phyloP scores from a whole-genome alignment of 2,113 vertebrate genomes.

The Theristicus caerulescens region DNA sequence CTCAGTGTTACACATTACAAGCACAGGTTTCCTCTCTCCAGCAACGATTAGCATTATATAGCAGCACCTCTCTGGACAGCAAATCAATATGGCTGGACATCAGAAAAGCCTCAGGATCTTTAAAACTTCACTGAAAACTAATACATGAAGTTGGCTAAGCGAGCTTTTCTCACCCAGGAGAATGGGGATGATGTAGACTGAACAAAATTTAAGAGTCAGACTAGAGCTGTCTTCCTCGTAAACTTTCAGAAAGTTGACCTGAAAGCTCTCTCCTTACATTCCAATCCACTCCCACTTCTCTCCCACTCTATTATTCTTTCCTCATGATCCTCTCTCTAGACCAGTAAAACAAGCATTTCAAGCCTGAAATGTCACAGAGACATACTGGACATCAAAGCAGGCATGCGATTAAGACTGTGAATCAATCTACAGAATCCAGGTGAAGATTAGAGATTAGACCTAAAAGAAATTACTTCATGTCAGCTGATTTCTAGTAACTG shows the following conservation, averaged over 20 bases:
- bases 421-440: neutral
- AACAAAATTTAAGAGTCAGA: neutral
- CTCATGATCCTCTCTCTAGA: neutral
- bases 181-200: neutral
- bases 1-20: neutral
- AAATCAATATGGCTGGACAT: neutral
- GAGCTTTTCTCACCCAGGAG: neutral
- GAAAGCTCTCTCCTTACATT: neutral
- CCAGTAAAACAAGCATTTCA: neutral
- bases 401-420: neutral
- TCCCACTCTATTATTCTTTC: neutral
- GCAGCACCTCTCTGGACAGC: neutral
- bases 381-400: neutral
- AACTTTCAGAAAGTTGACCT: neutral
- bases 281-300: neutral
- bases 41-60: neutral
- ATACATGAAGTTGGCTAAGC: neutral
- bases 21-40: neutral
- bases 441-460: neutral
- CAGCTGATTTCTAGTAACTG: neutral
- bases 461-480: neutral
- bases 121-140: neutral
- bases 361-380: neutral
- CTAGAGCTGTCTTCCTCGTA: neutral
- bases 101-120: neutral